Evolutionary conservation across 2,113 vertebrate genomes (phyloP).

Genomic region (Puffinus mauretanicus): DNA sequence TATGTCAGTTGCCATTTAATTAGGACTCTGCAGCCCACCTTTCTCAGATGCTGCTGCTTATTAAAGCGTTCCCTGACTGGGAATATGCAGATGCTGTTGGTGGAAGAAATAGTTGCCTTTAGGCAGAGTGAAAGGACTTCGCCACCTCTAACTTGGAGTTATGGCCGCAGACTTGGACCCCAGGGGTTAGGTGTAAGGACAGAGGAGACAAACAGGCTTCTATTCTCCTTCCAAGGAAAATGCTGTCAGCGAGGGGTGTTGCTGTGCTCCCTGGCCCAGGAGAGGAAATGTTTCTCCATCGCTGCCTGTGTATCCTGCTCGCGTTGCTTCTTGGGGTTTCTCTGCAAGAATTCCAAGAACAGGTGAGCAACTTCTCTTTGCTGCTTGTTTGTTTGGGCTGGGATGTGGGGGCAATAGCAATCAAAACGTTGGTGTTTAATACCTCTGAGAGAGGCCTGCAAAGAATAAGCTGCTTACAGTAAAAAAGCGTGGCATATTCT

Average conservation of each 20-base stretch:
- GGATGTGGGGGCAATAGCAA: background rate
- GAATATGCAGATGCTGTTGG: background rate
- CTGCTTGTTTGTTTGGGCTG: background rate
- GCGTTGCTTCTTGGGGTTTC: background rate
- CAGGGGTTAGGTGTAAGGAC: background rate
- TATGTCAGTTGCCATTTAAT: constrained; percentile 6
- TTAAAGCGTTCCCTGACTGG: background rate
- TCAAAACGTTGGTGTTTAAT: background rate
- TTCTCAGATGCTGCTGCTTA: constrained; percentile 11
- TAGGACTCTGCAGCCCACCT: constrained; percentile 13
- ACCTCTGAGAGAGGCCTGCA: background rate
- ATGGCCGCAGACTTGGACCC: background rate
- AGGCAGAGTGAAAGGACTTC: background rate
- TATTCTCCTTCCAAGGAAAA: constrained; percentile 21
- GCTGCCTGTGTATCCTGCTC: background rate
- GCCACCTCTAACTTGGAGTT: background rate
- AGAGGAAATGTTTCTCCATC: background rate
- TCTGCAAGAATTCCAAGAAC: background rate
- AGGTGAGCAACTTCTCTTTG: background rate
- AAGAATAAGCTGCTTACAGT: background rate
- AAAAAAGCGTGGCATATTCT: background rate
- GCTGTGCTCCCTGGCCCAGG: background rate
- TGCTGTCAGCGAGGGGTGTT: background rate
- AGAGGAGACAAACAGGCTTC: constrained; percentile 11
- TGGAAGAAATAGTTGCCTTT: background rate